Evolutionary conservation across 2,797 vertebrate species (phyloP), one percentile per base, ranked within the genome.

Genomic region (Onychomys leucogaster): DNA sequence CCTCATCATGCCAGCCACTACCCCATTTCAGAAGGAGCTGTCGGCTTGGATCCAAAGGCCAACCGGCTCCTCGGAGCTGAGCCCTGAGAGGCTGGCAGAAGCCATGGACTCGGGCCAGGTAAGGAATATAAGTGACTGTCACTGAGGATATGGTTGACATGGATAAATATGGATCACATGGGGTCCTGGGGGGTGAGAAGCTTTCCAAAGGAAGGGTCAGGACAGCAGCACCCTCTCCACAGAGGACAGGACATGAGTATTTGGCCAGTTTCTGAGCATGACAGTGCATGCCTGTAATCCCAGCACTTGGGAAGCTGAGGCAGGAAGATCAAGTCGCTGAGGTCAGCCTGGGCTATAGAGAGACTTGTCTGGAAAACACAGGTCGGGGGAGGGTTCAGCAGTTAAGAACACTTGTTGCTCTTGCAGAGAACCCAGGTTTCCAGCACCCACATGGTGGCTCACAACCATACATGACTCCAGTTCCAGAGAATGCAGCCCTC

Each of bases 71-170:
- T 41, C 97, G 34, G 97, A 98, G 2, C 99, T 98, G 63, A 98
- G 98, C 90, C 98, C 99, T 1, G 96, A 98, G 83, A 98, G 98
- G 21, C 94, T 99, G 6, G 98, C 99, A 85, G 98, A 97, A 96
- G 99, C 99, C 9, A 98, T 99, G 99, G 98, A 99, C 75, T 97
- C 95, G 5, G 99, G 98, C 91, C 98, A 98, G 99, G 99, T 99
- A 97, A 89, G 87, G 76, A 71, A n/a, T 7, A 32, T 3, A 86
- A 19, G 87, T 27, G 67, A 27, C 32, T 46, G 9, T 19, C 37
- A 12, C 29, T 3, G 1, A 41, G 69, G 11, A 6, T 12, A 11
- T 16, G 59, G 69, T 6, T 46, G 23, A 27, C 57, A 52, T 61
- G 61, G 17, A 23, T 0, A 80, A 55, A 55, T 43, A 37, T 2